Percentiles rank a stretch among this genome's conserved stretches.
These are phyloP conservation scores for Tachysurus vachellii DNA, from an alignment of 2,113 vertebrate species.

Conservation along the genomic window DNA sequence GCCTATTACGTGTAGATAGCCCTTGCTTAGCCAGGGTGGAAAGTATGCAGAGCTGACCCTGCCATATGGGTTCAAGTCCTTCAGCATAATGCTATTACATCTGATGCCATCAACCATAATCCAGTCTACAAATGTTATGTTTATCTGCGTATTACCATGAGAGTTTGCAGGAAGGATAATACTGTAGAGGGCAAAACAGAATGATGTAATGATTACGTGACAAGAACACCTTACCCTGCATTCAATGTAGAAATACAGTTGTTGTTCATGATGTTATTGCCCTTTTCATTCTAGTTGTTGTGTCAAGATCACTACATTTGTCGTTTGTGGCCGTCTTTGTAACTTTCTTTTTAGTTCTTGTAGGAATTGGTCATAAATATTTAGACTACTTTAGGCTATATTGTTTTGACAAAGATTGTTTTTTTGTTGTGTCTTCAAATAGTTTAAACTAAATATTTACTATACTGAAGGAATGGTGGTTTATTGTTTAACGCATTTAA, in stretches of 20 bases:
- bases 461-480: background rate
- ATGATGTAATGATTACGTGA: slow-evolving; percentile 4
- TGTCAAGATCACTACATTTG: background rate
- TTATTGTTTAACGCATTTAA: too few species aligned
- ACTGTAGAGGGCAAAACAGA: background rate
- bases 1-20: slow-evolving; percentile 19
- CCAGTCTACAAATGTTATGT: slow-evolving; percentile 40
- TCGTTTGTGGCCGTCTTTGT: background rate
- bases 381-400: background rate
- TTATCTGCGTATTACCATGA: slow-evolving; percentile 29
- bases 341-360: background rate
- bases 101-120: slow-evolving; percentile 15
- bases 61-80: slow-evolving; percentile 23
- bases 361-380: background rate
- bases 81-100: slow-evolving; percentile 38
- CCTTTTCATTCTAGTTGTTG: background rate
- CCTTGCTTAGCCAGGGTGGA: slow-evolving; percentile 9
- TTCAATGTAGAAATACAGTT: background rate
- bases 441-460: background rate
- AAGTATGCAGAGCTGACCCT: slow-evolving; percentile 18
- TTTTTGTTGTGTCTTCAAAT: background rate
- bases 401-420: background rate
- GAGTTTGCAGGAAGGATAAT: slow-evolving; percentile 23
- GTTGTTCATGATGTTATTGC: background rate
- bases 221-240: background rate